phyloP scores from a whole-genome alignment of 1,140 invertebrate genomes.

The Scaptodrosophila lebanonensis region DNA sequence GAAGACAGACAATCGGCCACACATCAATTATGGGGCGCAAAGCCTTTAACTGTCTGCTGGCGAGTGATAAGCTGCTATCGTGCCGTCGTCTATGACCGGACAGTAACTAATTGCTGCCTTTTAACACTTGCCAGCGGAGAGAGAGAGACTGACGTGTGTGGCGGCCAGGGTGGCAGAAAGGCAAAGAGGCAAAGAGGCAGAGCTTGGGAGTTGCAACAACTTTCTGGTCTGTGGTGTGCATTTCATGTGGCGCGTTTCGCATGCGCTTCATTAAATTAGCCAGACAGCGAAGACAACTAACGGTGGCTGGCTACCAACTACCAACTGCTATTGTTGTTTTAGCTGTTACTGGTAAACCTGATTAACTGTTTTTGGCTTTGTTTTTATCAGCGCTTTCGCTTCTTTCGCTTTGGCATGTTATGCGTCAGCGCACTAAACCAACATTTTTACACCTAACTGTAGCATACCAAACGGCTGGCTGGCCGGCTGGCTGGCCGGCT shows the following conservation, averaged over 20 bases:
- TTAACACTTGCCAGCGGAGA: constrained; percentile 49
- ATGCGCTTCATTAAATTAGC: too few species aligned
- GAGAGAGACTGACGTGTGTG: constrained; percentile 5
- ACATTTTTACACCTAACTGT: constrained; percentile 69
- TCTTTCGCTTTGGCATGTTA: constrained; percentile 45
- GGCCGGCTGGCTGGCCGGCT: too few species aligned
- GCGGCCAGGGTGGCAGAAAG: too few species aligned
- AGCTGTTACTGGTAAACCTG: constrained; percentile 2
- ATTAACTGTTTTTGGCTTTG: constrained; percentile 2
- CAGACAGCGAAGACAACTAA: constrained; percentile 1
- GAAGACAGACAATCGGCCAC: neutral
- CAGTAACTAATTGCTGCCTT: constrained; percentile 61
- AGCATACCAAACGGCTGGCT: too few species aligned
- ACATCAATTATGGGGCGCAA: constrained; percentile 32
- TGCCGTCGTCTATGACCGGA: constrained; percentile 1
- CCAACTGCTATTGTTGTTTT: constrained; percentile 34
- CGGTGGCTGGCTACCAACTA: constrained; percentile 32
- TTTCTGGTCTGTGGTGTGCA: constrained; percentile 24
- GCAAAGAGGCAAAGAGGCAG: too few species aligned
- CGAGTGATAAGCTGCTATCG: constrained; percentile 52
- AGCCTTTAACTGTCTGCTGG: constrained; percentile 61
- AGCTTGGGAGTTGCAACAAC: constrained; percentile 32
- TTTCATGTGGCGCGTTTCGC: constrained; percentile 6
- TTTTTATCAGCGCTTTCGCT: constrained; percentile 54
- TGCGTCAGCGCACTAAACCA: constrained; percentile 70